Base-by-base conservation (phyloP, 2,113 vertebrate species). In the Microtus richardsoni region DNA sequence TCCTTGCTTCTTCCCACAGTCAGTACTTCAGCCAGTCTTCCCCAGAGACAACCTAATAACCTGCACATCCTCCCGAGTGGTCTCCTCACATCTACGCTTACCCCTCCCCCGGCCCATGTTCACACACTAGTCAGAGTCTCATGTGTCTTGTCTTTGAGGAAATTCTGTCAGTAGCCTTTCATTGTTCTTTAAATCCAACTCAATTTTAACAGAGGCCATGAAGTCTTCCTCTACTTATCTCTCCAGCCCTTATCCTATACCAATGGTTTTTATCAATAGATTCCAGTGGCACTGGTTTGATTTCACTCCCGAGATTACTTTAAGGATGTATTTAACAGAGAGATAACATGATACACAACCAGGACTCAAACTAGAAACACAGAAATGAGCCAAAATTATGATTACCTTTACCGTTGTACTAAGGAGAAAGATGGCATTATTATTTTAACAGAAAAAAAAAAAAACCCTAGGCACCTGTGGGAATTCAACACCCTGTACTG, bases 361-460 rank as follows among this genome's bases (percentile, higher is more conserved):
- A 74, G 77, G 21, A 88, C 30, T 92, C 41, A 74, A 54, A 66
- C 33, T 88, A 78, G 89, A 60, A 90, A 79, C 78, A 54, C 24
- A 75, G 91, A n/a, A 16, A 26, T 77, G 68, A 36, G 44, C 30
- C 54, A 11, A 85, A 85, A 58, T 85, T 33, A 49, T 71, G n/a
- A 73, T 73, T 41, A n/a, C 39, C 33, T 90, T 88, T 30, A 88
- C 33, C 58, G 54, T 11, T 85, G 83, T 68, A 92, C 13, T 68
- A 93, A n/a, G 36, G 30, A 87, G 52, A 94, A 93, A 58, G 39
- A 70, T 62, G 58, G 80, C 39, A 60, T 33, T 39, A 89, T 89
- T 21, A 80, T 49, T 30, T 87, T 77, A 52, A 39, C 73, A 39
- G 4, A 60, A 70, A 83, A 60, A 89, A 71, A n/a, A 84, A 22